Evolutionary conservation across 64 coral and sea anemone species (phyloP).

Genomic region (Stichodactyla helianthus): DNA sequence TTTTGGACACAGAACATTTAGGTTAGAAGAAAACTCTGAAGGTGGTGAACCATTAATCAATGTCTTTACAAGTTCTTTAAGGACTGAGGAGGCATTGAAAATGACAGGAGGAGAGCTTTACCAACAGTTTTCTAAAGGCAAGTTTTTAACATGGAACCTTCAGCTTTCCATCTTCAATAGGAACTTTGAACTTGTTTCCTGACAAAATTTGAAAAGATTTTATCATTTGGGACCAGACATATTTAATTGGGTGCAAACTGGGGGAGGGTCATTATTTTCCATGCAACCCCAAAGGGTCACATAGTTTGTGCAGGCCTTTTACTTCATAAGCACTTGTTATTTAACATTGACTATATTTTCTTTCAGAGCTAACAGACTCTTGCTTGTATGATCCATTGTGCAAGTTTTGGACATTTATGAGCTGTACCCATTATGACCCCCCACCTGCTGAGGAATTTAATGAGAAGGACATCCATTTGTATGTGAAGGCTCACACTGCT

Average conservation of each 20-base stretch:
- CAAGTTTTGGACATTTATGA: slow-evolving; percentile 98
- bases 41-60: slow-evolving; percentile 70
- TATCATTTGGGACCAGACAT: no score
- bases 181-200: no score
- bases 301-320: no score
- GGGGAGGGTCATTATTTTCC: no score
- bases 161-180: neutral
- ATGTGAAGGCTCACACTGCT: slow-evolving; percentile 92
- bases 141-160: neutral
- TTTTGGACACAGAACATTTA: slow-evolving; percentile 77
- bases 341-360: neutral
- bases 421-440: slow-evolving; percentile 89
- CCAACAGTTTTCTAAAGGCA: slow-evolving; percentile 77
- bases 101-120: slow-evolving; percentile 91
- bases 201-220: neutral
- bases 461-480: slow-evolving; percentile 51
- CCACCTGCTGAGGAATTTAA: slow-evolving; percentile 59
- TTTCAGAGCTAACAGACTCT: slow-evolving; percentile 75
- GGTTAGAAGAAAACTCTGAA: slow-evolving; percentile 70
- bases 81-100: slow-evolving; percentile 50
- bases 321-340: neutral
- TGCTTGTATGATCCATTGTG: slow-evolving; percentile 65
- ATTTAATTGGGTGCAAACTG: no score
- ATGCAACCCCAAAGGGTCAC: no score
- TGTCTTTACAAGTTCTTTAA: slow-evolving; percentile 76